A percentile compares a stretch with the other conserved stretches of the same genome.
These are phyloP conservation scores for Crax fasciolata DNA, from an alignment of 2,797 vertebrate genomes.

Conservation along the genomic window DNA sequence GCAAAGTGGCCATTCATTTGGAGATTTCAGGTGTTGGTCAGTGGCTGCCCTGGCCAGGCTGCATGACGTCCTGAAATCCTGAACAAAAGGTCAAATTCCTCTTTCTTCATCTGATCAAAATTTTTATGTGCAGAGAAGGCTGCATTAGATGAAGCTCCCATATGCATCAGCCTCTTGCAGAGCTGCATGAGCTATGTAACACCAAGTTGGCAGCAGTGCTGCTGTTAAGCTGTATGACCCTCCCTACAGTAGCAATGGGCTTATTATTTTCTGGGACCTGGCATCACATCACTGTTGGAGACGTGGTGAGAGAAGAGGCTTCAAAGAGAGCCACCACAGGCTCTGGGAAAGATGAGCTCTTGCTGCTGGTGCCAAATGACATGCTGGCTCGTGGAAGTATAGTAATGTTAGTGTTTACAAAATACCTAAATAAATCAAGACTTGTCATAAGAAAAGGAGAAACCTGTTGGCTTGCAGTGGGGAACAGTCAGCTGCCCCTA, in stretches of 20 bases:
- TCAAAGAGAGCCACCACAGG: neutral
- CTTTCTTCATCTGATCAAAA: neutral
- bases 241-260: neutral
- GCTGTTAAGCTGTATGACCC: neutral
- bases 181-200: neutral
- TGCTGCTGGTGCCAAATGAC: neutral
- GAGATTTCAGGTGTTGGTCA: neutral
- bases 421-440: neutral
- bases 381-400: neutral
- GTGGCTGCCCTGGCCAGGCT: rapidly evolving
- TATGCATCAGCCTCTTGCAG: neutral
- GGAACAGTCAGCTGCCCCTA: neutral
- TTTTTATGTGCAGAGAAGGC: neutral
- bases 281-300: neutral
- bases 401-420: neutral
- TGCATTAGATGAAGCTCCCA: neutral
- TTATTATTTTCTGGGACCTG: neutral
- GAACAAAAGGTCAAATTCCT: neutral
- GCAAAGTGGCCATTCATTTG: neutral
- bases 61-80: neutral
- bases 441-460: neutral
- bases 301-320: neutral
- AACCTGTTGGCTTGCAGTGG: neutral
- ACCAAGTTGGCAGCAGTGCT: neutral
- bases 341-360: neutral